phyloP scores from a whole-genome alignment of 1,140 invertebrate genomes.

The Drosophila nigromelanica region DNA sequence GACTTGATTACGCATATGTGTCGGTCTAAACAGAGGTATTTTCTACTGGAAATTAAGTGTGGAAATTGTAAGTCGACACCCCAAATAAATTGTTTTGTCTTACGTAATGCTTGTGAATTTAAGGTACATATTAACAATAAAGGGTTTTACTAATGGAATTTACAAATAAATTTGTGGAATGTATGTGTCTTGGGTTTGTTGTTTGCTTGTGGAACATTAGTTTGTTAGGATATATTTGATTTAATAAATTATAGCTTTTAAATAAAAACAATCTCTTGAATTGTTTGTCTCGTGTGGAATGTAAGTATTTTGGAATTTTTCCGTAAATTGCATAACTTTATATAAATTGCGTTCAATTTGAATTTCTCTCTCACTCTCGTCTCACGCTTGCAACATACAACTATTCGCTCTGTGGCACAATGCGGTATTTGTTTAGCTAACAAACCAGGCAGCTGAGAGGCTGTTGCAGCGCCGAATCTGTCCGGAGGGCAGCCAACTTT shows the following conservation, averaged over 20 bases:
- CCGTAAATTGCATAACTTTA: not conserved
- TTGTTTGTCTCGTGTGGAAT: not conserved
- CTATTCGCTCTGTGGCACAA: conserved; percentile 25
- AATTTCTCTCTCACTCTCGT: not conserved
- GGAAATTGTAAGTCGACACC: not conserved
- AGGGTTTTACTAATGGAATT: too few relatives aligned
- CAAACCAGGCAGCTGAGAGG: conserved; percentile 44
- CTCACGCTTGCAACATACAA: conserved; percentile 2
- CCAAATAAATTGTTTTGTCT: not conserved
- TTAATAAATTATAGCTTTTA: too few relatives aligned
- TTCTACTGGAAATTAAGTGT: conserved; percentile 1
- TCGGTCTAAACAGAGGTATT: not conserved
- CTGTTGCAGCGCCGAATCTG: conserved; percentile 17
- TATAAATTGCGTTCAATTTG: conserved; percentile 9
- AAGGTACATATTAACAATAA: too few relatives aligned
- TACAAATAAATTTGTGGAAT: too few relatives aligned
- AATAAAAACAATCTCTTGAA: too few relatives aligned
- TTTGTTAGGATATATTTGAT: too few relatives aligned
- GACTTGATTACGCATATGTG: conserved; percentile 11
- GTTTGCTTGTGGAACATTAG: too few relatives aligned
- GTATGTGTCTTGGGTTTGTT: too few relatives aligned
- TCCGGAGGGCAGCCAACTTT: conserved; percentile 37
- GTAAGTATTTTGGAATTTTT: not conserved
- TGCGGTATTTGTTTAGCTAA: conserved; percentile 72
- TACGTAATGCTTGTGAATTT: not conserved